phyloP scores from a whole-genome alignment of 1,140 invertebrate species.

The Colletes gigas region DNA sequence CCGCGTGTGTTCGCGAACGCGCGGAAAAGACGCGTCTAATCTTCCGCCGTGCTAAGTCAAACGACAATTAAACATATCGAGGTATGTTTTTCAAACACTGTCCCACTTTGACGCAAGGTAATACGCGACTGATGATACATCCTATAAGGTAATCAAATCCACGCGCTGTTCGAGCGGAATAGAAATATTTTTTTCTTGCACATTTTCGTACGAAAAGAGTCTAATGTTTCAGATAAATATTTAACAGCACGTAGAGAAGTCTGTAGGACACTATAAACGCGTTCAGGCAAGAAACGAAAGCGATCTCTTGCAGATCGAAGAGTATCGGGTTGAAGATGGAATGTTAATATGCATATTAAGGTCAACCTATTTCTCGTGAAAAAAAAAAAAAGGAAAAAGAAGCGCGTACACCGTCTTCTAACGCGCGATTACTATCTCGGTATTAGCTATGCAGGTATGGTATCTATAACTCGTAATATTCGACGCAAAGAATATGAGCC shows the following conservation, averaged over 20 bases:
- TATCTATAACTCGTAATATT: slow-evolving; percentile 71
- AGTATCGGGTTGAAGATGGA: slow-evolving; percentile 9
- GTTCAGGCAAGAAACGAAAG: neutral
- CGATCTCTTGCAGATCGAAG: slow-evolving; percentile 8
- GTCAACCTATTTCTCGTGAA: slow-evolving; percentile 1
- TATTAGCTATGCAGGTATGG: slow-evolving; percentile 45
- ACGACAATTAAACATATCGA: no score
- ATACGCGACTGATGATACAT: no score
- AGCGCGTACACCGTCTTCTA: slow-evolving; percentile 10
- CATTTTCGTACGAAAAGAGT: no score
- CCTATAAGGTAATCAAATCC: no score
- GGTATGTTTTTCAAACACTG: no score
- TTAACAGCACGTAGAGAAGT: no score
- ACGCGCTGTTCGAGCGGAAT: no score
- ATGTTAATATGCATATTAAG: slow-evolving; percentile 35
- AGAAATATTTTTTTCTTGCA: no score
- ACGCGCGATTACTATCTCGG: slow-evolving; percentile 46
- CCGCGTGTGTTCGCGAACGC: neutral
- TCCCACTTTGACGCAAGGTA: no score
- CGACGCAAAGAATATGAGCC: slow-evolving; percentile 63
- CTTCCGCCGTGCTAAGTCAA: no score
- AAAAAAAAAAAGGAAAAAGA: neutral
- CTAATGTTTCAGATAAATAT: no score
- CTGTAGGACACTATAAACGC: neutral
- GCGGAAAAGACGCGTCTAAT: neutral